These are phyloP conservation scores for Tupaia tana DNA, from an alignment of 2,113 vertebrate species.

Conservation along the genomic window DNA sequence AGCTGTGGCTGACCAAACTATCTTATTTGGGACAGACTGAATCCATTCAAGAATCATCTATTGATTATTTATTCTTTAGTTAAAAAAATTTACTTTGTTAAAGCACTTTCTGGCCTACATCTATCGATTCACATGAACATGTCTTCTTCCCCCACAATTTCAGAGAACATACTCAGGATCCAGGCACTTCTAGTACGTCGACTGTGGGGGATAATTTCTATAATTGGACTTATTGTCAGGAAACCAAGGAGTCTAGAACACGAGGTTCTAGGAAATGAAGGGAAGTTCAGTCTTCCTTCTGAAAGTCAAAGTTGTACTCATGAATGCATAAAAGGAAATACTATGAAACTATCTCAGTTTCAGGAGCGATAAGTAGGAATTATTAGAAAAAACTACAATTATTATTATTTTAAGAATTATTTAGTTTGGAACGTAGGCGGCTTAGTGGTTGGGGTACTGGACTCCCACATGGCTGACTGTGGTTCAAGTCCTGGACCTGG, in stretches of 20 bases:
- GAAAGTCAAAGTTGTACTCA: not conserved
- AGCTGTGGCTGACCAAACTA: constrained; percentile 43
- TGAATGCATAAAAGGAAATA: not conserved
- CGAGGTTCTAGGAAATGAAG: not conserved
- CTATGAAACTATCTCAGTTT: not conserved
- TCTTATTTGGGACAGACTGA: not conserved
- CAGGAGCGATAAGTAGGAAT: not conserved
- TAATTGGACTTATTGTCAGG: not conserved
- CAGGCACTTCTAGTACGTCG: not conserved
- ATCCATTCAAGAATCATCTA: not conserved
- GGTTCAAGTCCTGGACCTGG: too few species aligned
- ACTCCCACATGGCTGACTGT: too few species aligned
- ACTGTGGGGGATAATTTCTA: not conserved
- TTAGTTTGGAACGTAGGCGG: too few species aligned
- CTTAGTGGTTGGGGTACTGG: too few species aligned
- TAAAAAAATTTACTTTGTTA: not conserved
- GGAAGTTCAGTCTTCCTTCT: not conserved
- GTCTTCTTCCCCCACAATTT: not conserved
- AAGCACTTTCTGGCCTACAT: constrained; percentile 4
- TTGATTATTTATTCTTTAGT: not conserved
- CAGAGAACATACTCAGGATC: not conserved
- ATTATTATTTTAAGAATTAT: not conserved
- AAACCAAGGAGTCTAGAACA: not conserved
- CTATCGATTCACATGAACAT: not conserved
- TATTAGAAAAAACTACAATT: not conserved